Conservation (phyloP, 2,888 invertebrate species). For the Apantesis nais region DNA sequence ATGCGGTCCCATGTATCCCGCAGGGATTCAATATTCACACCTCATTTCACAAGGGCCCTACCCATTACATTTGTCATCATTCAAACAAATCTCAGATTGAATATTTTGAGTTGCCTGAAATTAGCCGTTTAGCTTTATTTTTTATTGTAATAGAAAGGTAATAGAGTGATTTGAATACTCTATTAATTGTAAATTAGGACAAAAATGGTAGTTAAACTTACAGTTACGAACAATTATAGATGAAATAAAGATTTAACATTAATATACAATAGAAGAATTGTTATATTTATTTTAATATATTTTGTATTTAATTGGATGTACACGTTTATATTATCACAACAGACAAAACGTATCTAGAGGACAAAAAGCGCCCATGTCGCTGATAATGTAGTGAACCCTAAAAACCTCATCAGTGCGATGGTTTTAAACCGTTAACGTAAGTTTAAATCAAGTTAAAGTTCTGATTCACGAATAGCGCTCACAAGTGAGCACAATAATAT, state of each 20-base stretch:
- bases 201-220: neutral
- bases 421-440: no score
- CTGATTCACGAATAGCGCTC: no score
- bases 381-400: no score
- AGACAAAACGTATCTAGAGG: no score
- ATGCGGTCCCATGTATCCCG: conserved; percentile 69
- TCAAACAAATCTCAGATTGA: conserved; percentile 63
- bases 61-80: conserved; percentile 75
- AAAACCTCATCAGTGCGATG: no score
- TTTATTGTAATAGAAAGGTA: conserved; percentile 3
- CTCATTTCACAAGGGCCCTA: conserved; percentile 80
- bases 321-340: no score
- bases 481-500: no score
- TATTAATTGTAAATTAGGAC: neutral
- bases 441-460: no score
- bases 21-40: conserved; percentile 83
- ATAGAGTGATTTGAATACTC: neutral
- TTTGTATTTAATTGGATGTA: no score
- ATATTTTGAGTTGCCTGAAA: conserved; percentile 56
- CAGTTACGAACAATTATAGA: neutral
- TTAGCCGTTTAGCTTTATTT: conserved; percentile 55
- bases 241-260: neutral
- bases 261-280: no score
- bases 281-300: no score
- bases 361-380: no score